Conservation (phyloP, 1,140 invertebrate genomes). For the Ephestia elutella region DNA sequence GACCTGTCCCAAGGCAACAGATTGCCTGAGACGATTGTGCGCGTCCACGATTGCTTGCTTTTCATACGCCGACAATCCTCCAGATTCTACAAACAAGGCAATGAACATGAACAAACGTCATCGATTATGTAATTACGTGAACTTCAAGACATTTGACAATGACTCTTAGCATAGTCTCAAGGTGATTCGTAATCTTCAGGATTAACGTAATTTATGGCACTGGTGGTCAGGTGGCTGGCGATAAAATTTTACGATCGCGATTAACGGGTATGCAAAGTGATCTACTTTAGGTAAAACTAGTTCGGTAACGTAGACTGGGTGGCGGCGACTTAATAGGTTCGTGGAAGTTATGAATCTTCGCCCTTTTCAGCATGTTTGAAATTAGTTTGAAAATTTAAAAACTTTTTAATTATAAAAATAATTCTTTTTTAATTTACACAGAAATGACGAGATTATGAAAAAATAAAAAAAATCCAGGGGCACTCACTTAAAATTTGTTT, state of each 20-base stretch:
- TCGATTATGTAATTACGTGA: neutral
- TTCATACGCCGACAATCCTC: slow-evolving; percentile 81
- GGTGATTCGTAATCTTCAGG: slow-evolving; percentile 42
- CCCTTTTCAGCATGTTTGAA: too few relatives aligned
- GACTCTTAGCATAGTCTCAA: slow-evolving; percentile 28
- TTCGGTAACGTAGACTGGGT: slow-evolving; percentile 56
- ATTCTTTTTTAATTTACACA: too few relatives aligned
- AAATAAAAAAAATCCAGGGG: neutral
- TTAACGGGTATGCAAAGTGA: slow-evolving; percentile 58
- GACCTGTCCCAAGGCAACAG: slow-evolving; percentile 85
- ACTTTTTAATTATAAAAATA: too few relatives aligned
- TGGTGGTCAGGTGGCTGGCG: slow-evolving; percentile 58
- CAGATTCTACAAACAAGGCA: slow-evolving; percentile 73
- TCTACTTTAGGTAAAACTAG: slow-evolving; percentile 40
- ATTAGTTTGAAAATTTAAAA: too few relatives aligned
- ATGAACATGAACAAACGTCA: neutral
- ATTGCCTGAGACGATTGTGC: slow-evolving; percentile 85
- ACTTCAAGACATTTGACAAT: slow-evolving; percentile 5
- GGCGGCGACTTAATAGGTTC: slow-evolving; percentile 36
- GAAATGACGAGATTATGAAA: slow-evolving; percentile 1
- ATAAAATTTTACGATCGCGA: slow-evolving; percentile 67
- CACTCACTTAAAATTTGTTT: slow-evolving; percentile 65
- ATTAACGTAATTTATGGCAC: slow-evolving; percentile 52
- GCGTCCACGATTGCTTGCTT: slow-evolving; percentile 84
- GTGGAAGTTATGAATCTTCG: slow-evolving; percentile 5